A percentile compares a stretch with the other conserved stretches of the same genome.
phyloP scores from a whole-genome alignment of 2,888 invertebrate species.

The Patella pellucida region DNA sequence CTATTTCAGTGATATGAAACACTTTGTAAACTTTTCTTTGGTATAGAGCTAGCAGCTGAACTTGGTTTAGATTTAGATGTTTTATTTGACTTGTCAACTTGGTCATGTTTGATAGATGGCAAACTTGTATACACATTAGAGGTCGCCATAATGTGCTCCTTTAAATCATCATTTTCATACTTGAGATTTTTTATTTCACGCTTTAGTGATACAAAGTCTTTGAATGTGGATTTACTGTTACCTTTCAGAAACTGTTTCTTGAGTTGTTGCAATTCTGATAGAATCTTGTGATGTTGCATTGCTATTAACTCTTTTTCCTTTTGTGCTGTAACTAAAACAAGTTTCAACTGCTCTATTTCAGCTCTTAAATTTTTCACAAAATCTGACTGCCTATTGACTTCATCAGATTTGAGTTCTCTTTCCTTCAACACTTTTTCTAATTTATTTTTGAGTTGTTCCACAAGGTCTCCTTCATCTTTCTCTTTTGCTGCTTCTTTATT shows the following conservation, averaged over 20 bases:
- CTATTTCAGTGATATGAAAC: too few relatives aligned
- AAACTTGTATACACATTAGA: conserved; percentile 12
- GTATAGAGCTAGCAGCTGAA: too few relatives aligned
- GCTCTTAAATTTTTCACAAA: conserved; percentile 46
- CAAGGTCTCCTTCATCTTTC: conserved; percentile 47
- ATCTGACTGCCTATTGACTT: conserved; percentile 30
- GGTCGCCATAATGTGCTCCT: conserved; percentile 28
- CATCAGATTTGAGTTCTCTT: conserved; percentile 26
- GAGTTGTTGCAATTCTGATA: conserved; percentile 47
- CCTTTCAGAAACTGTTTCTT: conserved; percentile 43
- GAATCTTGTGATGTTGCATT: conserved; percentile 50
- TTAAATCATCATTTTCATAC: conserved; percentile 59
- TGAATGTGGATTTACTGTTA: conserved; percentile 54
- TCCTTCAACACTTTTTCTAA: conserved; percentile 46
- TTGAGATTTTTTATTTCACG: conserved; percentile 53
- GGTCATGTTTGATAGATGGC: background rate
- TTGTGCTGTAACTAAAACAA: conserved; percentile 45
- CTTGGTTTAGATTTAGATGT: too few relatives aligned
- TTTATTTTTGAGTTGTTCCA: conserved; percentile 53
- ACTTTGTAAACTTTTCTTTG: too few relatives aligned
- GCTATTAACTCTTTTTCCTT: conserved; percentile 48
- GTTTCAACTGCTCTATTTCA: conserved; percentile 45
- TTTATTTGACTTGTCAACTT: too few relatives aligned
- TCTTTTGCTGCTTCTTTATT: conserved; percentile 43
- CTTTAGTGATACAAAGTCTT: conserved; percentile 64